A percentile compares a stretch with the other conserved stretches of the same genome.
Evolutionary conservation across 37 sponge, comb jelly and placozoan genomes (phyloP).

Genomic region (Aplysina aerophoba): DNA sequence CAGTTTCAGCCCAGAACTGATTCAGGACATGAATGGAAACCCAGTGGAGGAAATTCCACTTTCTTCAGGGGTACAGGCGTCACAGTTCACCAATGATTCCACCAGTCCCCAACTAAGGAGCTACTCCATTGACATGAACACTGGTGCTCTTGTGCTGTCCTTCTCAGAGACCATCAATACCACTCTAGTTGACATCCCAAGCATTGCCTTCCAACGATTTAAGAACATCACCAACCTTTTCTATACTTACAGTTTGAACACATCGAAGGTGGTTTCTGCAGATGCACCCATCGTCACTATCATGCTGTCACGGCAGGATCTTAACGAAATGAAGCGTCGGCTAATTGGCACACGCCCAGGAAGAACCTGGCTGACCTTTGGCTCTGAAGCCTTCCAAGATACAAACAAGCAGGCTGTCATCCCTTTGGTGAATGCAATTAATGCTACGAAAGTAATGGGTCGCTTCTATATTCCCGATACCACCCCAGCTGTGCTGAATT

Average conservation of each 20-base stretch:
- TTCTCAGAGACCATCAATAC: slow-evolving; percentile 88
- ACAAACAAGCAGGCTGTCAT: slow-evolving; percentile 56
- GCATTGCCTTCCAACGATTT: slow-evolving; percentile 60
- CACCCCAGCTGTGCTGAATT: slow-evolving; percentile 59
- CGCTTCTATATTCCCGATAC: slow-evolving; percentile 53
- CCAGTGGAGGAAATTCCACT: slow-evolving; percentile 37
- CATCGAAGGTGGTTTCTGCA: slow-evolving; percentile 45
- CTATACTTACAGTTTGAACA: slow-evolving; percentile 32
- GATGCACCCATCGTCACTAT: slow-evolving; percentile 66
- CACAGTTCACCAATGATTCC: slow-evolving; percentile 58
- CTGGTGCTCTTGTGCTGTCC: slow-evolving; percentile 63
- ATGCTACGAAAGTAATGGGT: slow-evolving; percentile 44
- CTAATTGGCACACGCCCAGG: slow-evolving; percentile 52
- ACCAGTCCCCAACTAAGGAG: slow-evolving; percentile 51
- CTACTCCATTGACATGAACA: slow-evolving; percentile 78
- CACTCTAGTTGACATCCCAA: slow-evolving; percentile 52
- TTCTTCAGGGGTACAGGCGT: slow-evolving; percentile 37
- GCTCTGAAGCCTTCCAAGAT: slow-evolving; percentile 42
- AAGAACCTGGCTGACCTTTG: slow-evolving; percentile 60
- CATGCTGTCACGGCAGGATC: slow-evolving; percentile 53
- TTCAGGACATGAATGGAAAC: slow-evolving; percentile 89
- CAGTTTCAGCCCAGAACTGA: slow-evolving; percentile 51
- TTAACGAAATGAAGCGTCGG: slow-evolving; percentile 79
- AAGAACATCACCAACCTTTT: slow-evolving; percentile 53
- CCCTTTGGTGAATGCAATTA: slow-evolving; percentile 55